A percentile compares a stretch with the other conserved stretches of the same genome.
Conservation (phyloP, 1,140 invertebrate species). For the Sesamia nonagrioides region DNA sequence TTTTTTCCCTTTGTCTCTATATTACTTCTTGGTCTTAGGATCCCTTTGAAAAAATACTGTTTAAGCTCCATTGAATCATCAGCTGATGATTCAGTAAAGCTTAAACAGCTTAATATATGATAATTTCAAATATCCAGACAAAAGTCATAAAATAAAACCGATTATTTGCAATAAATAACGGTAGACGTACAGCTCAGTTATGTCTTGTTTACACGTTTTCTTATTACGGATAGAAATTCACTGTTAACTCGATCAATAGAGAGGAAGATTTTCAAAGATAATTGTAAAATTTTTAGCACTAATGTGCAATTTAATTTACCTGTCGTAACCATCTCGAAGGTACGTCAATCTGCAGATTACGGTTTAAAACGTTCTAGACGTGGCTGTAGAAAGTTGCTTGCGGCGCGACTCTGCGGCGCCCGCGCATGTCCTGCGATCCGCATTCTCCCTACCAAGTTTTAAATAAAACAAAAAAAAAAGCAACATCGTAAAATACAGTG, state of each 20-base stretch:
- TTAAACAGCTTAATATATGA: background rate
- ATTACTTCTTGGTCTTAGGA: background rate
- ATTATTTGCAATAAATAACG: slow-evolving; percentile 18
- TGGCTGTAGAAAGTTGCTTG: slow-evolving; percentile 85
- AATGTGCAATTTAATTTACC: slow-evolving; percentile 83
- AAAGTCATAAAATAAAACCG: slow-evolving; percentile 9
- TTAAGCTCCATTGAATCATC: background rate
- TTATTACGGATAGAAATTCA: slow-evolving; percentile 44
- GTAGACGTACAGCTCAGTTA: background rate
- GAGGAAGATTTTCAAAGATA: slow-evolving; percentile 62
- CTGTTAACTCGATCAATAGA: slow-evolving; percentile 43
- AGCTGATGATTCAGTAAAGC: no score
- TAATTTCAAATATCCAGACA: background rate
- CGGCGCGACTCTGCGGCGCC: slow-evolving; percentile 84
- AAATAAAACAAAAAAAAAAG: slow-evolving; percentile 75
- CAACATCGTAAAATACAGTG: slow-evolving; percentile 70
- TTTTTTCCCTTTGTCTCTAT: slow-evolving; percentile 1
- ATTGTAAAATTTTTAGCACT: slow-evolving; percentile 72
- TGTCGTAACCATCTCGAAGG: slow-evolving; percentile 80
- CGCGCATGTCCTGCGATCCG: slow-evolving; percentile 82
- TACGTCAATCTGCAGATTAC: slow-evolving; percentile 85
- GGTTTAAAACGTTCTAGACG: slow-evolving; percentile 85
- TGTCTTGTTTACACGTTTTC: background rate
- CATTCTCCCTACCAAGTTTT: slow-evolving; percentile 80
- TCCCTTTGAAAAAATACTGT: background rate